Evolutionary conservation across 2,113 vertebrate species (phyloP), one percentile per base, ranked within the genome.

Genomic region (Lepidothrix coronata): DNA sequence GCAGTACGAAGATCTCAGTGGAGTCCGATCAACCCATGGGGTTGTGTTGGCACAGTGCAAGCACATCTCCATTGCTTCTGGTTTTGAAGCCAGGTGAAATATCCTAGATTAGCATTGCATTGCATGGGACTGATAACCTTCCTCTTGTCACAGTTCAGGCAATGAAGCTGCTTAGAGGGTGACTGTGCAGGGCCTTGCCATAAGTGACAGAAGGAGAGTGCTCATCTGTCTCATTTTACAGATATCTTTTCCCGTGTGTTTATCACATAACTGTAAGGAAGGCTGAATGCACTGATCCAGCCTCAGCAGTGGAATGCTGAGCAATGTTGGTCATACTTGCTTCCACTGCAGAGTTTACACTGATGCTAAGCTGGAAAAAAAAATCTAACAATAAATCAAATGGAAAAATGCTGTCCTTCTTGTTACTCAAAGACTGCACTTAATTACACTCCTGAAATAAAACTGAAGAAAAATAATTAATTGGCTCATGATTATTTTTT

Each of bases 181-280:
- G 31, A 44, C 44, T 14, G 17, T 6, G 11, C 61, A 75, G 17
- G n/a, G 55, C 21, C 7, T 49, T 0, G 0, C 23, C 16, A 1
- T 11, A 31, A 57, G 30, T 25, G 37, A 54, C 27, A 65, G 37
- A 79, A 54, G 31, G 28, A 57, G 52, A 58, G 30, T 14, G 13
- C 5, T 71, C 62, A 28, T 61, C 25, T 2, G 0, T 17, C 19
- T n/a, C 16, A 8, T 52, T 74, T 25, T 46, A 15, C 23, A 63
- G 35, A 37, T 5, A 8, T 0, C 1, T 18, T 72, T 82, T 89
- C 37, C 33, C 14, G 28, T 41, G 55, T 75, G 14, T 52, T 75
- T 48, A 15, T 28, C 39, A 31, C 20, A 52, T 25, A 81, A 49
- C 18, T 62, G 20, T 46, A 39, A 76, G 23, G 23, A 81, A 85